Percentiles rank a stretch among this genome's conserved stretches.
Evolutionary conservation across 1,140 invertebrate species (phyloP).

Genomic region (Sinonovacula constricta): DNA sequence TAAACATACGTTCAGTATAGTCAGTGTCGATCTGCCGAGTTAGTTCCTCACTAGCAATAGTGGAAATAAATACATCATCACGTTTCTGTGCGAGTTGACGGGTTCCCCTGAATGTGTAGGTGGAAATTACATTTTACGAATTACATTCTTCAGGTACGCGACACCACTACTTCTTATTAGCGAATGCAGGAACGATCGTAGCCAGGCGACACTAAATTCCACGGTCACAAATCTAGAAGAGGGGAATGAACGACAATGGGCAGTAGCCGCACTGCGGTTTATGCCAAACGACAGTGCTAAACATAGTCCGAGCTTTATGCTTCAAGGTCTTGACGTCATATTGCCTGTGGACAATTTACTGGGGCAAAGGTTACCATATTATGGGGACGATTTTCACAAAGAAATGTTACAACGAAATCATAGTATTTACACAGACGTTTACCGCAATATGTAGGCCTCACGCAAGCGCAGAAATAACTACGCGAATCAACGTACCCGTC

Average conservation of each 20-base stretch:
- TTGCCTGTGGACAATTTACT: neutral
- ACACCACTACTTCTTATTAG: neutral
- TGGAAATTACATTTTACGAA: conserved; percentile 24
- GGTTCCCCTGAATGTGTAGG: conserved; percentile 16
- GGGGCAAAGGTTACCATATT: neutral
- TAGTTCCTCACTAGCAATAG: too few species aligned
- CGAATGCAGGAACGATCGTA: neutral
- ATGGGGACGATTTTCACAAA: neutral
- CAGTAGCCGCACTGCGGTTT: neutral
- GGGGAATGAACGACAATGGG: neutral
- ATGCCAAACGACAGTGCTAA: neutral
- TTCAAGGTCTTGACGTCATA: neutral
- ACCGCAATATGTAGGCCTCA: neutral
- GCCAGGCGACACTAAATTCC: neutral
- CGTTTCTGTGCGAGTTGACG: conserved; percentile 17
- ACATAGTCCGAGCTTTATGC: neutral
- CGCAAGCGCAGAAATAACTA: neutral
- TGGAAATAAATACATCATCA: conserved; percentile 17
- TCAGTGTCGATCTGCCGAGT: too few species aligned
- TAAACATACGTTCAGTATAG: too few species aligned
- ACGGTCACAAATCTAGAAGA: conserved; percentile 20
- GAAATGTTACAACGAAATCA: neutral
- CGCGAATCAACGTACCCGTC: neutral
- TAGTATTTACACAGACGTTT: neutral
- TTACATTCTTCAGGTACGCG: neutral